Conservation (phyloP, 2,888 invertebrate genomes). For the Antheraea assamensis region DNA sequence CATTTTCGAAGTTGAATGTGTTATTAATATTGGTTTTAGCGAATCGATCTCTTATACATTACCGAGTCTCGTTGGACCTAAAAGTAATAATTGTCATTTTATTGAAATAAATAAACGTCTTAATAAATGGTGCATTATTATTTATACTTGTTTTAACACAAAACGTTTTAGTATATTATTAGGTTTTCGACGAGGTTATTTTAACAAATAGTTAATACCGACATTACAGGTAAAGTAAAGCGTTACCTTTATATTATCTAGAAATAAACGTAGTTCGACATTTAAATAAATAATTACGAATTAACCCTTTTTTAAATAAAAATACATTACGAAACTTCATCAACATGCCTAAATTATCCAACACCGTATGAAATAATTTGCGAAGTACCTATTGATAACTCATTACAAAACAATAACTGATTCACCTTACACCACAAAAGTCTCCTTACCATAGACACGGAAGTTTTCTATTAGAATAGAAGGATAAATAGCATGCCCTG, state of each 20-base stretch:
- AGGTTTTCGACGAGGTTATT: not conserved
- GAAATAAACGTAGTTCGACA: too few relatives aligned
- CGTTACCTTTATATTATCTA: too few relatives aligned
- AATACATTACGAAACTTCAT: not conserved
- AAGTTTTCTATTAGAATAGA: too few relatives aligned
- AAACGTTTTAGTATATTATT: not conserved
- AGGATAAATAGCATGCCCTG: too few relatives aligned
- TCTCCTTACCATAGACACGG: too few relatives aligned
- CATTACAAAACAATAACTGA: not conserved
- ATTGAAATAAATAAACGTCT: conserved; percentile 1
- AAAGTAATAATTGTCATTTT: not conserved
- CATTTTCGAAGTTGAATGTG: not conserved
- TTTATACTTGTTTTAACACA: not conserved
- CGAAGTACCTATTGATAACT: not conserved
- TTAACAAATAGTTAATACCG: too few relatives aligned
- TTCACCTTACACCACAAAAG: too few relatives aligned
- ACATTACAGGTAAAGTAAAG: too few relatives aligned
- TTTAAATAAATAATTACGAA: not conserved
- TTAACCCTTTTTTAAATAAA: not conserved
- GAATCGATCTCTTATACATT: not conserved
- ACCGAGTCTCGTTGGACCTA: not conserved
- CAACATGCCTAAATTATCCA: not conserved
- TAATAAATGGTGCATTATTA: conserved; percentile 5
- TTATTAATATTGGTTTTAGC: not conserved
- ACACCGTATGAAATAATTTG: not conserved